Evolutionary conservation across 2,888 invertebrate species (phyloP).

Genomic region (Ichneumoninae sp.): DNA sequence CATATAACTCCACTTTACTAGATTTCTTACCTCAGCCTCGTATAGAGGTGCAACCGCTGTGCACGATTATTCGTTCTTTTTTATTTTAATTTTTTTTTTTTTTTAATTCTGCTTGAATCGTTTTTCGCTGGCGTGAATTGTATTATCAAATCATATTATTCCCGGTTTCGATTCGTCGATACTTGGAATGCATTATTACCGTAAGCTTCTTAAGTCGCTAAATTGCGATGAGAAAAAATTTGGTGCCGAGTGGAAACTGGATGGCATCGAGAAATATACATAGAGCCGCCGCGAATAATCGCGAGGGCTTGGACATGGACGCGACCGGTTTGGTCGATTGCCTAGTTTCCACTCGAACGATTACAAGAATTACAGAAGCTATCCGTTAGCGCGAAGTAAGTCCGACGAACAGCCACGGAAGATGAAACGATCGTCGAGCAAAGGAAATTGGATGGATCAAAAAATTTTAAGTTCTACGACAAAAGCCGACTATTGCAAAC

Average conservation of each 20-base stretch:
- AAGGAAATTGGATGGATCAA: neutral
- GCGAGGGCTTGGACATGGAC: slow-evolving; percentile 2
- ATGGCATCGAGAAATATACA: slow-evolving; percentile 35
- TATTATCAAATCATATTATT: slow-evolving; percentile 51
- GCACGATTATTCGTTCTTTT: slow-evolving; percentile 43
- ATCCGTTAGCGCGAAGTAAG: neutral
- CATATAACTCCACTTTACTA: slow-evolving; percentile 65
- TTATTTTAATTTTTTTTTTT: slow-evolving; percentile 46
- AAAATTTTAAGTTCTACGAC: slow-evolving; percentile 32
- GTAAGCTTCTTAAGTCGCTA: slow-evolving; percentile 47
- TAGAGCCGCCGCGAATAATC: slow-evolving; percentile 5
- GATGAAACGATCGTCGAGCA: neutral
- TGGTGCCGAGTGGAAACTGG: slow-evolving; percentile 38
- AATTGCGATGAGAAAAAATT: slow-evolving; percentile 58
- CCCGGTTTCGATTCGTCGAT: slow-evolving; percentile 48
- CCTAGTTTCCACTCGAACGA: slow-evolving; percentile 46
- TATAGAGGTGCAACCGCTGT: slow-evolving; percentile 59
- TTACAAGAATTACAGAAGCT: slow-evolving; percentile 13
- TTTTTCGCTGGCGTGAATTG: slow-evolving; percentile 40
- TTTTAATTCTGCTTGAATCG: slow-evolving; percentile 46
- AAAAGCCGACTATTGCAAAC: slow-evolving; percentile 57
- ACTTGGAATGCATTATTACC: slow-evolving; percentile 67
- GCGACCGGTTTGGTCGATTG: slow-evolving; percentile 12
- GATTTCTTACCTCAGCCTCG: slow-evolving; percentile 69
- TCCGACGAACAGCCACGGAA: slow-evolving; percentile 1